A percentile compares a stretch with the other conserved stretches of the same genome.
These are phyloP conservation scores for Phalacrocorax pelagicus DNA, from an alignment of 2,113 vertebrate genomes.

Conservation along the genomic window DNA sequence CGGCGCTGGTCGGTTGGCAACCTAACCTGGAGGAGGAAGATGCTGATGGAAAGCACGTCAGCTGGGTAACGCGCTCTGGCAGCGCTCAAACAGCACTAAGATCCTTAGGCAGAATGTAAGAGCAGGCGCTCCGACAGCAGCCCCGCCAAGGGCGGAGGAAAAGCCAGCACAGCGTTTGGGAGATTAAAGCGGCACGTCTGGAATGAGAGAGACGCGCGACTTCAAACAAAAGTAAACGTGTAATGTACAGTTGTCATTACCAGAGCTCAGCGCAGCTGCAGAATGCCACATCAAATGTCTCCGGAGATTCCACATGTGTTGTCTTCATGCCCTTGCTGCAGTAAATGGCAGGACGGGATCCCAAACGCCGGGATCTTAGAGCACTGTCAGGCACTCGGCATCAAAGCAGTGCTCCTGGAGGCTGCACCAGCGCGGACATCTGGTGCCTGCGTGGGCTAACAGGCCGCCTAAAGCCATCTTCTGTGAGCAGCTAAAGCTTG, in stretches of 20 bases:
- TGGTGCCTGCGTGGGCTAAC: neutral
- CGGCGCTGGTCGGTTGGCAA: neutral
- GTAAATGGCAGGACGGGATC: neutral
- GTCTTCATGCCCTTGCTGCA: neutral
- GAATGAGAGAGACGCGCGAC: neutral
- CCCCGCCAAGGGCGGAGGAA: neutral
- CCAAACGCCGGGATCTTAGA: neutral
- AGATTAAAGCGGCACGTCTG: neutral
- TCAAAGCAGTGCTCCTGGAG: neutral
- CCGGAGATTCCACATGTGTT: neutral
- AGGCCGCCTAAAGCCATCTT: neutral
- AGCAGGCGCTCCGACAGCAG: neutral
- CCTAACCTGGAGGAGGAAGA: neutral
- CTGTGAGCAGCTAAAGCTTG: neutral
- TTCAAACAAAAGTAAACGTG: neutral
- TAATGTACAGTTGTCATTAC: fast-evolving
- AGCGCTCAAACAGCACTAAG: neutral
- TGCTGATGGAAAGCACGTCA: fast-evolving
- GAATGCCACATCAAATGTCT: neutral
- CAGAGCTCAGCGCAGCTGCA: neutral
- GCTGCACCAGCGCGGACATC: neutral
- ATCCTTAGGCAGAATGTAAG: neutral
- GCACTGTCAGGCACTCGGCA: neutral
- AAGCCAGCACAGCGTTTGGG: neutral
- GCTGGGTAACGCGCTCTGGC: neutral